phyloP scores from a whole-genome alignment of 2,113 vertebrate genomes.

The Pseudopipra pipra region DNA sequence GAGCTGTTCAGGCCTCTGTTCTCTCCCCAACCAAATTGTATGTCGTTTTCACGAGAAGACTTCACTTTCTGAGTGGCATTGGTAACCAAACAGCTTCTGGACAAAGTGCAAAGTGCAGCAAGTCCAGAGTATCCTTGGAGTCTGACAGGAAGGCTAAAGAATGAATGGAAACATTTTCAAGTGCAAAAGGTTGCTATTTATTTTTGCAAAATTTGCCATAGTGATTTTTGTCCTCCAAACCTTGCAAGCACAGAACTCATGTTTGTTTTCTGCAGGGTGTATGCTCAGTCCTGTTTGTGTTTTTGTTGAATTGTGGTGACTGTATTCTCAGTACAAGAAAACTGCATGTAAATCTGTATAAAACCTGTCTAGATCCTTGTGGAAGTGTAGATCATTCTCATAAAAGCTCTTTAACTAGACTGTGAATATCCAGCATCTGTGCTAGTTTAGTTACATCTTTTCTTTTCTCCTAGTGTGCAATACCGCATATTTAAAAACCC shows the following conservation, averaged over 20 bases:
- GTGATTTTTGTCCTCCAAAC: not conserved
- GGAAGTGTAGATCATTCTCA: not conserved
- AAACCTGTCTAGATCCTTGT: not conserved
- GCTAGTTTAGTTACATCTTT: not conserved
- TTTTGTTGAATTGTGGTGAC: not conserved
- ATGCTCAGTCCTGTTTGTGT: not conserved
- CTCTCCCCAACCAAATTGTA: conserved; percentile 42
- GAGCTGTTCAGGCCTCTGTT: conserved; percentile 54
- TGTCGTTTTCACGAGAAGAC: conserved; percentile 39
- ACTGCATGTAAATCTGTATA: not conserved
- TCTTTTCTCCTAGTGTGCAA: not conserved
- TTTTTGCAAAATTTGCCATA: not conserved
- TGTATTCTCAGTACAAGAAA: not conserved
- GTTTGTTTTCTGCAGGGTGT: not conserved
- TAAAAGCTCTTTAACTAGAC: not conserved
- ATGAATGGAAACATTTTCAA: conserved; percentile 2
- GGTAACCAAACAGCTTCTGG: conserved; percentile 46
- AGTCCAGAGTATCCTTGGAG: conserved; percentile 31
- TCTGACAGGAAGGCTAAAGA: not conserved
- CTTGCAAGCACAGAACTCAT: not conserved
- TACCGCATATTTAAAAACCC: not conserved
- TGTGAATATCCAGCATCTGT: not conserved
- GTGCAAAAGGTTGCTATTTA: not conserved
- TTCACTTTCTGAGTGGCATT: conserved; percentile 26
- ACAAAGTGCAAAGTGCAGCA: conserved; percentile 47